Evolutionary conservation across 2,888 invertebrate genomes (phyloP).

Genomic region (Coenonympha arcania): DNA sequence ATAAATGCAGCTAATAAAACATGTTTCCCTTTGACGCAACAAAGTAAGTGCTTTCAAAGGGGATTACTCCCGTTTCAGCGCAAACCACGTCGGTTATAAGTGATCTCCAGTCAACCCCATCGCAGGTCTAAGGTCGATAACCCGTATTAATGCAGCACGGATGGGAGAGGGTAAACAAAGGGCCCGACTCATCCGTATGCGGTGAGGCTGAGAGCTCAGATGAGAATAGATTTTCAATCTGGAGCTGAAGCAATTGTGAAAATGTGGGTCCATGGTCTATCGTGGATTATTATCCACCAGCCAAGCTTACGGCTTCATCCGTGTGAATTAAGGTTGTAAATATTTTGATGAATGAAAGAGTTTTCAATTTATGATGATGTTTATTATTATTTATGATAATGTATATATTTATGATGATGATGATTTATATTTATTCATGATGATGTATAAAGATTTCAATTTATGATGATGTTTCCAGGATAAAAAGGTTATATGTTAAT

Average conservation of each 20-base stretch:
- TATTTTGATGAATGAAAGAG: too few species aligned
- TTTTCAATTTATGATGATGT: too few species aligned
- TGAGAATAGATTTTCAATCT: slow-evolving; percentile 19
- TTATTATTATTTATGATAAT: too few species aligned
- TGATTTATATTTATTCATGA: too few species aligned
- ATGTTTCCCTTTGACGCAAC: neutral
- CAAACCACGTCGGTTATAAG: neutral
- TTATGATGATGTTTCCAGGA: too few species aligned
- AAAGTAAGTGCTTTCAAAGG: neutral
- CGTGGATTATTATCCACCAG: neutral
- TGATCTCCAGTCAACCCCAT: slow-evolving; percentile 15
- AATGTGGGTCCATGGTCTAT: neutral
- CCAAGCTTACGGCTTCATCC: too few species aligned
- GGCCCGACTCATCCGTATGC: slow-evolving; percentile 20
- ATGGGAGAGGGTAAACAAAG: slow-evolving; percentile 40
- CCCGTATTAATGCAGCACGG: slow-evolving; percentile 29
- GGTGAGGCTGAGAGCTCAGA: slow-evolving; percentile 9
- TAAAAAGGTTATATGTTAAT: too few species aligned
- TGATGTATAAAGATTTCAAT: too few species aligned
- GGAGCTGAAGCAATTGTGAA: slow-evolving; percentile 14
- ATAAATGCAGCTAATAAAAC: neutral
- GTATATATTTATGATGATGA: too few species aligned
- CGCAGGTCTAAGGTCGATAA: slow-evolving; percentile 22
- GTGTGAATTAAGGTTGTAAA: too few species aligned
- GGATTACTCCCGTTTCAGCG: neutral